Evolutionary conservation across 92 coral and sea anemone genomes (phyloP).

Genomic region (Phenganax stokvisi): DNA sequence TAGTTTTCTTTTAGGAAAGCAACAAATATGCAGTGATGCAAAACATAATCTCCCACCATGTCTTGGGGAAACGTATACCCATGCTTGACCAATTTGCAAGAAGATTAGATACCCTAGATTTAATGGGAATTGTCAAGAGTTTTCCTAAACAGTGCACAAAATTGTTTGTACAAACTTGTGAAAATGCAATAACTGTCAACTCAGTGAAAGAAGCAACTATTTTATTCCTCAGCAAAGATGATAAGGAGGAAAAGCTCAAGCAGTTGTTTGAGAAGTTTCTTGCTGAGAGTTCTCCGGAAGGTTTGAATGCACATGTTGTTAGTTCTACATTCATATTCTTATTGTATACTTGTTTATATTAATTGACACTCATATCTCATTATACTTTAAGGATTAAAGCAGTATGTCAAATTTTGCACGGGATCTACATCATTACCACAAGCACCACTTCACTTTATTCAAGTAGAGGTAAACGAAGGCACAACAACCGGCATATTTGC

Average conservation of each 20-base stretch:
- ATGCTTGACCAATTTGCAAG: not conserved
- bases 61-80: not conserved
- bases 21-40: constrained; percentile 4
- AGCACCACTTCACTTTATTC: constrained; percentile 2
- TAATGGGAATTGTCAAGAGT: not conserved
- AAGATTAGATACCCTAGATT: not conserved
- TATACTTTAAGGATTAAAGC: not conserved
- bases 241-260: not conserved
- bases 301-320: not conserved
- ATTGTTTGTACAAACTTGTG: not conserved
- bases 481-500: constrained; percentile 14
- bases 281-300: not conserved
- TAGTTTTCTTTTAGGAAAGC: not conserved
- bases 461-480: constrained; percentile 10
- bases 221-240: not conserved
- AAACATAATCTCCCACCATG: constrained; percentile 1
- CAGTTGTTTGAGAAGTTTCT: constrained; percentile 4
- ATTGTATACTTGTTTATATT: too few species aligned
- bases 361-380: too few species aligned
- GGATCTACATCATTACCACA: constrained; percentile 7
- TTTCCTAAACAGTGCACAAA: not conserved
- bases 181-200: not conserved
- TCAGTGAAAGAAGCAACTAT: not conserved
- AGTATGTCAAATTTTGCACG: not conserved
- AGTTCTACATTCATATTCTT: too few species aligned